Evolutionary conservation across 30 jellyfish, hydroid and myxozoan species (phyloP), one percentile per base, ranked within the genome.

Genomic region (Cassiopea andromeda): DNA sequence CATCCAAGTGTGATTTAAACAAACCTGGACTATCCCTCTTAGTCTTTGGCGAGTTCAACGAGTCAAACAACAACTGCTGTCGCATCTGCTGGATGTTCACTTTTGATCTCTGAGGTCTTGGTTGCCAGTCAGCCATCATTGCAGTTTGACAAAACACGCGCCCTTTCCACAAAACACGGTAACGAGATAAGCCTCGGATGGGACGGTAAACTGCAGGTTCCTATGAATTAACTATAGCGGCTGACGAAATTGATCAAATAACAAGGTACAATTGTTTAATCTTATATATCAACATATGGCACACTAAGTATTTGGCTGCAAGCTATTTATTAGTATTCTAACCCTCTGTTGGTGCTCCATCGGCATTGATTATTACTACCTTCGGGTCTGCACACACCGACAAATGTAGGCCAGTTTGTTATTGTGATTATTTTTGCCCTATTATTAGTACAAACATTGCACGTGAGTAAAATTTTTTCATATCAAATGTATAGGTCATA

Each of bases 51-150:
- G 91, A 71, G 17, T 44, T 27, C 48, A 83, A 48, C 44, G 91
- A 10, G 57, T 83, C 75, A 12, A 69, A 60, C 45, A 73, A 46
- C 91, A 83, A 50, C 66, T 83, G 91, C 61, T 83, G 82, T 46
- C 91, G 44, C 80, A 73, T 71, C 44, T 83, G 85, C 85, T 69
- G 84, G 48, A 83, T 83, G 83, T 71, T 83, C 43, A 72, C 19
- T 50, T 83, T 83, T 38, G 79, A 70, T 70, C 7, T 70, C 15
- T 2, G n/a, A n/a, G 79, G 38, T 70, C 79, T 27, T 27, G 0
- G 49, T 54, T 16, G 54, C 50, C 10, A 54, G 38, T 38, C 79
- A 10, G n/a, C 79, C 79, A 54, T 54, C 79, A 70, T 70, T 50
- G 27, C 16, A 14, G 1, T 27, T 10, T 1, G 54, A 70, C 15